Base-by-base conservation (phyloP, 2,113 vertebrate species). In the Carassius carassius region DNA sequence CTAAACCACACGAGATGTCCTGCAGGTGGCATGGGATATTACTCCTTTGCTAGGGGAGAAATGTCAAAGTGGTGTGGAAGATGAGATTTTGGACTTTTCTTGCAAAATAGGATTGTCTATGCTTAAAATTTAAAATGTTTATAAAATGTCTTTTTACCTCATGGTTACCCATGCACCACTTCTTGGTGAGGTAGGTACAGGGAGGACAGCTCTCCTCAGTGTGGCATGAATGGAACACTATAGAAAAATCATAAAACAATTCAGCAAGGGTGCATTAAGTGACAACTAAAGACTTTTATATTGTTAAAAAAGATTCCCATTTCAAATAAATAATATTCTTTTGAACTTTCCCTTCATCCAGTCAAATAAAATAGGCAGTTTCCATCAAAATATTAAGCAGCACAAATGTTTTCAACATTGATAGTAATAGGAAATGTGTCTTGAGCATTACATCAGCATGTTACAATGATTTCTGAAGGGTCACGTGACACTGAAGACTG, bases 151-250 rank as follows among this genome's bases (percentile, higher is more conserved):
- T 0, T 1, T n/a, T 96, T 95, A 99, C 98, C 95, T 99, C 98
- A 14, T 99, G 98, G 75, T 96, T 97, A 80, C 98, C 98, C 97
- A 99, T 99, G 91, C 98, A 99, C 98, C 97, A 99, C 74, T 98
- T 99, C 92, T 98, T 95, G 85, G 95, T 98, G 60, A 99, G 96
- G 88, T 97, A 97, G 5, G 98, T 99, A 94, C 98, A 99, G 1
- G 98, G 98, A 5, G 98, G 98, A 86, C 98, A 99, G 87, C 95
- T 98, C 86, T 99, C 97, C 56, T 99, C 98, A 79, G 93, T 97
- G 29, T 99, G 98, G 93, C 98, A 99, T 85, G 97, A 96, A 92
- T 99, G 98, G 91, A 98, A 98, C 49, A 99, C 98, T 99, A 72
- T 13, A 25, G 1, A 13, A 70, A 63, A 47, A 77, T 16, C 5